phyloP scores from a whole-genome alignment of 92 coral and sea anemone species.

The Epizoanthus scotinus region DNA sequence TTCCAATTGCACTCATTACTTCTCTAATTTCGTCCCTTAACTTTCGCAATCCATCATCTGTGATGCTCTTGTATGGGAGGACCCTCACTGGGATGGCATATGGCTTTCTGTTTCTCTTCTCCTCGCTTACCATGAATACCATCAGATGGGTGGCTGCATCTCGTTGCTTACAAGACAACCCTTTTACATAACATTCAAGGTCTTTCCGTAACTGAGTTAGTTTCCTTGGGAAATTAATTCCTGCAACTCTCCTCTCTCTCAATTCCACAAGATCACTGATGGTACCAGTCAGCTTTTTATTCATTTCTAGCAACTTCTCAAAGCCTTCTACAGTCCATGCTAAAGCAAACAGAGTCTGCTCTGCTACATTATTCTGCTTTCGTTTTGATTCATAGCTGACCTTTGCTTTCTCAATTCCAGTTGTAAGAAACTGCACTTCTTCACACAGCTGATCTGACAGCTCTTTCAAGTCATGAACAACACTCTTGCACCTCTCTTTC shows the following conservation, averaged over 20 bases:
- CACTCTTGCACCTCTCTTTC: conserved; percentile 7
- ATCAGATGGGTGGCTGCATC: conserved; percentile 40
- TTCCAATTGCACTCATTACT: conserved; percentile 32
- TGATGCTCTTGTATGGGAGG: conserved; percentile 29
- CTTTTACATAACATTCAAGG: conserved; percentile 14
- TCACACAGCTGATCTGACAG: conserved; percentile 12
- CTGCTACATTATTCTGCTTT: conserved; percentile 47
- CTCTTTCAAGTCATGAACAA: conserved; percentile 21
- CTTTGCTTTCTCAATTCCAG: conserved; percentile 6
- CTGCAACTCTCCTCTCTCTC: not conserved
- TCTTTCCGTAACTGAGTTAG: not conserved
- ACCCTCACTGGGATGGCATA: conserved; percentile 49
- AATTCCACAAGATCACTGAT: too few species aligned
- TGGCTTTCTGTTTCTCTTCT: conserved; percentile 34
- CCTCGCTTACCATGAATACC: conserved; percentile 43
- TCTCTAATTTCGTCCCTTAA: conserved; percentile 11
- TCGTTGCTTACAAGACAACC: conserved; percentile 9
- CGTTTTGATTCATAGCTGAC: conserved; percentile 20
- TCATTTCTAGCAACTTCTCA: conserved; percentile 29
- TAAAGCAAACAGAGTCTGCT: conserved; percentile 54
- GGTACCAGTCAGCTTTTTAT: not conserved
- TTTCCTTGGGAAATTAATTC: not conserved
- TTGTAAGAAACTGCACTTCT: conserved; percentile 14
- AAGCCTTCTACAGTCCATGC: conserved; percentile 62
- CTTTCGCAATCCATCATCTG: conserved; percentile 15